phyloP scores from a whole-genome alignment of 2,113 vertebrate genomes.

The Apodemus sylvaticus region DNA sequence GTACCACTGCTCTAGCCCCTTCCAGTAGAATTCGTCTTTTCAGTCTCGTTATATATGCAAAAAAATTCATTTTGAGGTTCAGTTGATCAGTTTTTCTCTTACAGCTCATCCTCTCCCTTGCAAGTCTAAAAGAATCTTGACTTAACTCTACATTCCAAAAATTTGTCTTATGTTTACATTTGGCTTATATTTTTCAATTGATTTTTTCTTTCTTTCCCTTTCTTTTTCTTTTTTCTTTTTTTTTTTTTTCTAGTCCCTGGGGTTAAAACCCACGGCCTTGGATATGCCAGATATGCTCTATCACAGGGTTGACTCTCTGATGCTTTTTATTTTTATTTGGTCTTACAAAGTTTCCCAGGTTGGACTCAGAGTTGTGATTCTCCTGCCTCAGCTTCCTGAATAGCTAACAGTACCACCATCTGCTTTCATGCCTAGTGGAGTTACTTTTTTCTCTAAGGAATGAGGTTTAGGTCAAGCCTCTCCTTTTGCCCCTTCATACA shows the following conservation, averaged over 20 bases:
- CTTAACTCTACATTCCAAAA: not conserved
- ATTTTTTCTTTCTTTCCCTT: not conserved
- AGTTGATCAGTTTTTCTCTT: constrained; percentile 9
- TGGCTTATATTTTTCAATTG: not conserved
- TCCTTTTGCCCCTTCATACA: not conserved
- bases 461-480: not conserved
- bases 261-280: not conserved
- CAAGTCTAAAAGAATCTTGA: constrained; percentile 14
- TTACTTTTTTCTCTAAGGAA: not conserved
- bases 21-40: not conserved
- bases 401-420: not conserved
- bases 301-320: not conserved
- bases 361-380: not conserved
- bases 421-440: not conserved
- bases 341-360: not conserved
- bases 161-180: constrained; percentile 21
- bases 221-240: not conserved
- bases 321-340: not conserved
- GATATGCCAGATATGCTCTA: not conserved
- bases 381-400: not conserved
- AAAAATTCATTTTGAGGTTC: constrained; percentile 34
- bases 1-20: not conserved
- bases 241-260: not conserved
- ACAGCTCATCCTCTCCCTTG: not conserved
- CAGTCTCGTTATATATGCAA: not conserved